Evolutionary conservation across 2,113 vertebrate species (phyloP), one percentile per base, ranked within the genome.

Genomic region (Sprattus sprattus): DNA sequence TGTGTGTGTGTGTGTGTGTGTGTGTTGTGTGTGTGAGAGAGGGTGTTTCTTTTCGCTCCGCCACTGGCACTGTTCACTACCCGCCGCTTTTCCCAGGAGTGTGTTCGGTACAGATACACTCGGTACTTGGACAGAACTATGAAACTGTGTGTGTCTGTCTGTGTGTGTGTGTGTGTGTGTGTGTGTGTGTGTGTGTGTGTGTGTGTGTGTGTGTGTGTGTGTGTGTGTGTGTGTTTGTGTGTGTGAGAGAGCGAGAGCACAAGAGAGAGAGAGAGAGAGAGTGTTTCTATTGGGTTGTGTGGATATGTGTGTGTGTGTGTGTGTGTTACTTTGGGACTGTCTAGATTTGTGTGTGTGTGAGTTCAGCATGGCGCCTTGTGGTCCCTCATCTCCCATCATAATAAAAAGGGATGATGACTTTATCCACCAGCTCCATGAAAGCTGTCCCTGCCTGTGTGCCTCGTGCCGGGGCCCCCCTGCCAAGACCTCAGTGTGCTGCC

Each of bases 11-110:
- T n/a, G n/a, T n/a, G n/a, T n/a, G n/a, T n/a, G n/a, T n/a, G n/a
- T n/a, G n/a, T n/a, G n/a, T n/a, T n/a, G n/a, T n/a, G n/a, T n/a
- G n/a, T n/a, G n/a, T n/a, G n/a, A n/a, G n/a, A n/a, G n/a, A n/a
- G n/a, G n/a, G n/a, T n/a, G n/a, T n/a, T n/a, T n/a, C 32, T 39
- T 78, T 39, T 78, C 39, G 25, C 71, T 78, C 28, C 28, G 1
- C 67, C 71, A 67, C 25, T 67, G 64, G 64, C 64, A 67, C 64
- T 67, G 64, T 67, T 67, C 64, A 67, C 64, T 67, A 28, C 71
- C 71, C 0, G 32, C 71, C 28, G 25, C 25, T 15, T 32, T 39
- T 32, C 71, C 10, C 2, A 44, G 28, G 11, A 78, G 25, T 28
- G 71, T 32, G 71, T 18, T 78, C 71, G 18, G 64, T 15, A 15